phyloP scores from a whole-genome alignment of 2,113 vertebrate species.

The Hydropotes inermis region DNA sequence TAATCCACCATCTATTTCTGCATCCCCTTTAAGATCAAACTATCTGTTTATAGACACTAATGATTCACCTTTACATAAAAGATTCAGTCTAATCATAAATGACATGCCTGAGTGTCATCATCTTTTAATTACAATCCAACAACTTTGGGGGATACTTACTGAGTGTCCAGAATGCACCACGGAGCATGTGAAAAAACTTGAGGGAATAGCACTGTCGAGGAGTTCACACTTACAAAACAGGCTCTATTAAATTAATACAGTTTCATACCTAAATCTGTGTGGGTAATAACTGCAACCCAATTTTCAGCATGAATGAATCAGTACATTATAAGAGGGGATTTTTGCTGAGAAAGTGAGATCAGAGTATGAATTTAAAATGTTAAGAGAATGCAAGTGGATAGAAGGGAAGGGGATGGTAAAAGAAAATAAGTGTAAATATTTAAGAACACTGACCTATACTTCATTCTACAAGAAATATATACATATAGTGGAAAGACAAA shows the following conservation, averaged over 20 bases:
- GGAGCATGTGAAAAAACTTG: neutral
- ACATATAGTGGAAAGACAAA: accelerated
- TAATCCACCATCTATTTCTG: neutral
- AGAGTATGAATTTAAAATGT: neutral
- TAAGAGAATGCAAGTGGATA: neutral
- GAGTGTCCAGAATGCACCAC: neutral
- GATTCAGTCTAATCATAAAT: neutral
- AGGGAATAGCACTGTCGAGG: neutral
- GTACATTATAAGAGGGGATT: neutral
- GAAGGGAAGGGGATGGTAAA: neutral
- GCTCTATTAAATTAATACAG: neutral
- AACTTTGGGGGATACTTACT: neutral
- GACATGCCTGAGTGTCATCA: neutral
- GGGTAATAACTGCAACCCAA: neutral
- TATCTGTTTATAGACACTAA: neutral
- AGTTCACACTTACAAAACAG: neutral
- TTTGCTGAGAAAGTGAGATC: neutral
- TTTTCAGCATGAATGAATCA: conserved; percentile 40
- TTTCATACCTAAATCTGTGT: neutral
- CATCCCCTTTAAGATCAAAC: neutral
- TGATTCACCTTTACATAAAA: neutral
- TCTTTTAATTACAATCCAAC: conserved; percentile 24
- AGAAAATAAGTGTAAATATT: neutral
- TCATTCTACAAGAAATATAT: neutral
- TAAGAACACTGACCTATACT: neutral